Base-by-base conservation (phyloP, 2,888 invertebrate species). In the Rotaria macrura region DNA sequence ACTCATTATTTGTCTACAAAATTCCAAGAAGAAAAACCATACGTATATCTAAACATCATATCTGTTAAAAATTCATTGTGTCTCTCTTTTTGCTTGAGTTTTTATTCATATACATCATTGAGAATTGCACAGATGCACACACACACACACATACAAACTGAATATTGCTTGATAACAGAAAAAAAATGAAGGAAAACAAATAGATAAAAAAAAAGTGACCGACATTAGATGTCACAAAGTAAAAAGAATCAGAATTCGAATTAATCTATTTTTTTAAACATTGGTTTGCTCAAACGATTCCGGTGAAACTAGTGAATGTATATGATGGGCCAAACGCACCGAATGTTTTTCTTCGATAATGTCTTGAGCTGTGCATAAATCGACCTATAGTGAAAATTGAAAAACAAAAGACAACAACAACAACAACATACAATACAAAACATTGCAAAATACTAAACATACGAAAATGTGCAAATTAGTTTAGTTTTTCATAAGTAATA, bases 331-430 rank as follows among this genome's bases (percentile, higher is more conserved):
- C 52, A 86, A 38, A 65, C 38, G 85, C 83, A 54, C 57, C 40
- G 85, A 85, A 72, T 86, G 85, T 72, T 83, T 85, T 34, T 55
- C 83, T 83, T 86, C 86, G 49, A 86, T 86, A 34, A 86, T 84
- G 57, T 86, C 85, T 57, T 86, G 83, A 84, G 86, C 85, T 57
- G 55, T 79, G 40, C 86, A 86, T 29, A 86, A 54, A 72, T 86
- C 86, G 65, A 83, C 85, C 86, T 86, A 85, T 38, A 65, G 65
- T 20, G 38, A 20, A 65, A 65, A 57, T 57, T 1, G 2, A n/a
- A 47, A 47, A 47, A 12, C 47, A 54, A 65, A 38, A 29, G 34
- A 65, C 34, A 65, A 65, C 65, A 65, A 34, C 65, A 17, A 65
- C 9, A 25, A 54, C 54, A 65, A 38, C 14, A 14, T 12, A 47